Base-by-base conservation (phyloP, 2,888 invertebrate species). In the Chalcosyrphus nemorum region DNA sequence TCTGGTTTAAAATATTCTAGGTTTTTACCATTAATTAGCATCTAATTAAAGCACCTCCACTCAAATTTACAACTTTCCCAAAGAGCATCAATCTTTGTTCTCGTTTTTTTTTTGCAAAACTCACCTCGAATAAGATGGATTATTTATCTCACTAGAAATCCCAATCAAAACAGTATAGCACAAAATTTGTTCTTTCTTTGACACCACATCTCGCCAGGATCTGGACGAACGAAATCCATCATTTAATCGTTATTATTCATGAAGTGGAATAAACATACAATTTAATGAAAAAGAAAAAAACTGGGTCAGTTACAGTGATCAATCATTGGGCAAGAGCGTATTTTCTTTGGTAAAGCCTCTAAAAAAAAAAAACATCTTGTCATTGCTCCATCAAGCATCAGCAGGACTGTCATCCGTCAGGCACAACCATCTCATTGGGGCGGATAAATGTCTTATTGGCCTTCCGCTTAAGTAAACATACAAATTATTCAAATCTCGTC, bases 201-300 rank as follows among this genome's bases (percentile, higher is more conserved):
- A 38, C 50, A 65, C 32, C 50, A 50, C 17, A 15, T n/a, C 47
- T 43, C 6, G 29, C 4, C 35, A 45, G 43, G 11, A 38, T 56
- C 21, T 5, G 13, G 32, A 66, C 38, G 24, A 4, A 24, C 24
- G 24, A 59, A 65, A 80, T 80, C 80, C 66, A 80, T 80, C 74
- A 80, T 68, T 68, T 59, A 75, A 75, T 81, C 66, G 70, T 56
- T 63, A 75, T 71, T 76, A 82, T 72, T 77, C 82, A 77, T 82
- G 66, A 45, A 71, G 65, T 59, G 59, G 57, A 66, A 66, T 66
- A 72, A 72, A 72, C 61, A 61, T 43, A 68, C 35, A 68, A 66
- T 82, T 72, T 61, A 82, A 77, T 77, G 54, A 59, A 76, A n/a
- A n/a, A n/a, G n/a, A n/a, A n/a, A n/a, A n/a, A 77, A 52, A 59